Percentiles rank a stretch among this genome's conserved stretches.
phyloP scores from a whole-genome alignment of 2,113 vertebrate species.

The Thamnophis sirtalis region DNA sequence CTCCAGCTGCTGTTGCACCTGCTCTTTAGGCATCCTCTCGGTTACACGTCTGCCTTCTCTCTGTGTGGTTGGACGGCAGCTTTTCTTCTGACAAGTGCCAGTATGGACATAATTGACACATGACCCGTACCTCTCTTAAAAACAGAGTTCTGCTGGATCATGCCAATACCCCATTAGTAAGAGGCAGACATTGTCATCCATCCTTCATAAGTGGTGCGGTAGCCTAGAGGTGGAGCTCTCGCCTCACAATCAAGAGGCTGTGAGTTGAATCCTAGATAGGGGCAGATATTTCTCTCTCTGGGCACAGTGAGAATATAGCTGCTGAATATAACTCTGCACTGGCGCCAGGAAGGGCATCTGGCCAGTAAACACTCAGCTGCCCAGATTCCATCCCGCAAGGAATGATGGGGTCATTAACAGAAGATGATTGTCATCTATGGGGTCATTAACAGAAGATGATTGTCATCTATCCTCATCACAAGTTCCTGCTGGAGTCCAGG shows the following conservation, averaged over 20 bases:
- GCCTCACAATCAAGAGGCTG: no score
- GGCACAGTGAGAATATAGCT: no score
- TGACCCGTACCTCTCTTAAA: neutral
- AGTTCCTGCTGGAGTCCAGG: neutral
- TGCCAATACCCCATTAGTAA: neutral
- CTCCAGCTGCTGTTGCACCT: neutral
- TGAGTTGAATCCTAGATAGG: no score
- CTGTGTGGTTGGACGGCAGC: neutral
- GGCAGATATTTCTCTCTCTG: no score
- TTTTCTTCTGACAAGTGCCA: neutral
- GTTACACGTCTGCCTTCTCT: neutral
- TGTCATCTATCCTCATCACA: neutral
- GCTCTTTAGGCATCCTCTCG: neutral
- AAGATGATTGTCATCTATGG: neutral
- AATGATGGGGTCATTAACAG: no score
- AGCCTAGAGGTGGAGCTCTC: no score
- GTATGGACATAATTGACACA: neutral
- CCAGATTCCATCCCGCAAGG: no score
- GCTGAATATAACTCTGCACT: no score
- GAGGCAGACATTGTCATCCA: neutral
- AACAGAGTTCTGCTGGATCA: neutral
- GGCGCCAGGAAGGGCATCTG: no score
- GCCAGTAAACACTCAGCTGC: no score
- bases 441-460: no score
- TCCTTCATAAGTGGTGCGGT: no score